These are phyloP conservation scores for Ascaphus truei DNA, from an alignment of 2,113 vertebrate species.

Conservation along the genomic window DNA sequence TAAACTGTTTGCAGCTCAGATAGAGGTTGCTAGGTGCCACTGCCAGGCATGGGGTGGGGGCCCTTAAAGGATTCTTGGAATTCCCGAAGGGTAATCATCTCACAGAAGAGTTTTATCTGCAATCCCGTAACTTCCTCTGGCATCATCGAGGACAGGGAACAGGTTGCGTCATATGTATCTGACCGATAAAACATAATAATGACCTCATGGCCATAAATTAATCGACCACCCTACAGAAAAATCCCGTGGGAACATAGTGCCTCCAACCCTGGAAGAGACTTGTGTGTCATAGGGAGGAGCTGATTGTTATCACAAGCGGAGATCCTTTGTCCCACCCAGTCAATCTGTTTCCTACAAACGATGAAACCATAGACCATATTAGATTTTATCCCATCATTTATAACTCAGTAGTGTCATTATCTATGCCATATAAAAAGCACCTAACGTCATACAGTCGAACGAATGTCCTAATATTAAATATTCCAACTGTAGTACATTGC, in stretches of 20 bases:
- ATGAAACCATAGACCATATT: no score
- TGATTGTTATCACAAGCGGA: no score
- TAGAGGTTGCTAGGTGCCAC: background rate
- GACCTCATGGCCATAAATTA: background rate
- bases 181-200: conserved; percentile 13
- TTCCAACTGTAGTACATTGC: no score
- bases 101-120: background rate
- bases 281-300: background rate
- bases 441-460: no score
- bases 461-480: no score
- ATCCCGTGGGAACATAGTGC: background rate
- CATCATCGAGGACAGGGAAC: conserved; percentile 4
- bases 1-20: background rate
- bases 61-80: background rate
- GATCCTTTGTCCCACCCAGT: no score
- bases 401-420: no score
- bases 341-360: no score
- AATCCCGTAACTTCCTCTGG: conserved; percentile 6
- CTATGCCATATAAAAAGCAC: no score
- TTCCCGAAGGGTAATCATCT: conserved; percentile 13
- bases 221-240: background rate
- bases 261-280: no score
- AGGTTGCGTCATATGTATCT: conserved; percentile 11
- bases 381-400: no score
- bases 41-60: conserved; percentile 1